Evolutionary conservation across 2,888 invertebrate genomes (phyloP).

Genomic region (Lepeophtheirus nordmannii): DNA sequence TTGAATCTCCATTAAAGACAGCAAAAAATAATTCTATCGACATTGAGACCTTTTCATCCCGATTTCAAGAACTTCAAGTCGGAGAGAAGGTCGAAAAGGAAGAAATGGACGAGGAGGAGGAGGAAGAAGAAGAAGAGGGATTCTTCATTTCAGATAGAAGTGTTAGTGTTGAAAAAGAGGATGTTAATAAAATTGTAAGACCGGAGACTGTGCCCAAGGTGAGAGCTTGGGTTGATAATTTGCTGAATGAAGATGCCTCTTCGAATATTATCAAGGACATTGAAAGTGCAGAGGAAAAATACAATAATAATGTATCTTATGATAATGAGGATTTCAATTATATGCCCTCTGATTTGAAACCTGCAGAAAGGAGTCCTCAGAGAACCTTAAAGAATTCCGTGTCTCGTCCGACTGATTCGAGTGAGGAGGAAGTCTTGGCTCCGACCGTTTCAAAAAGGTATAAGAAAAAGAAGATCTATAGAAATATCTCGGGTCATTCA

Average conservation of each 20-base stretch:
- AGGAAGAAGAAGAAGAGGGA: conserved; percentile 12
- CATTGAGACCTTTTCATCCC: not conserved
- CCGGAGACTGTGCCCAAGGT: not conserved
- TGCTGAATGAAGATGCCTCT: not conserved
- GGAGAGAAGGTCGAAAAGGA: not conserved
- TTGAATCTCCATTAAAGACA: not conserved
- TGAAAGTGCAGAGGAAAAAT: conserved; percentile 1
- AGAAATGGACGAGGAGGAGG: not conserved
- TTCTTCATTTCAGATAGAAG: not conserved
- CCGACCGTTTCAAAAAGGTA: conserved; percentile 6
- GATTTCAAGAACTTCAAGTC: not conserved
- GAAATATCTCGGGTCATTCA: not conserved
- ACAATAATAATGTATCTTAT: no score
- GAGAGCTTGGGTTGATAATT: not conserved
- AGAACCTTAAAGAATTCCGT: not conserved
- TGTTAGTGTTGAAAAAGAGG: not conserved
- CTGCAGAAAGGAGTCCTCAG: not conserved
- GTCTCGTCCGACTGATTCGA: not conserved
- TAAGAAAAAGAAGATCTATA: conserved; percentile 17
- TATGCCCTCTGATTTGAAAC: not conserved
- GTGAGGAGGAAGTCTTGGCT: conserved; percentile 6
- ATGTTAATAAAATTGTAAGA: not conserved
- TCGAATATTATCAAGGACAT: conserved; percentile 6
- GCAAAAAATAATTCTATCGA: not conserved
- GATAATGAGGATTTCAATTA: not conserved